Evolutionary conservation across 2,797 vertebrate species (phyloP), one percentile per base, ranked within the genome.

Genomic region (Forpus xanthops): DNA sequence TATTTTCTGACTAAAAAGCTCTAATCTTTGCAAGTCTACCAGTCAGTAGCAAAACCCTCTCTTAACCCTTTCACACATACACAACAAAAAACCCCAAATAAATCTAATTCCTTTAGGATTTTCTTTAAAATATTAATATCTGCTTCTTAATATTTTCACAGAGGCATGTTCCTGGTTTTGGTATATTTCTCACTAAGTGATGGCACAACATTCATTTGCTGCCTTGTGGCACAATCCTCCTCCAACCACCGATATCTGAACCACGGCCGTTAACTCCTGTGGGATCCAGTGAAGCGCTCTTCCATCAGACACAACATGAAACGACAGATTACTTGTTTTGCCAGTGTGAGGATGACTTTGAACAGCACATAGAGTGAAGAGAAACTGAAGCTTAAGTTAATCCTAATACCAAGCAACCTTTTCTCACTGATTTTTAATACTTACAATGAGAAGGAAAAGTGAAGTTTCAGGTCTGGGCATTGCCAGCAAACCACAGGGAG

Each of bases 401-500:
- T 62, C 70, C 86, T 55, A 21, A 44, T 21, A 12, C 60, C 83
- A 70, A 50, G 33, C 30, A 58, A 77, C 20, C 50, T 73, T 55
- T 74, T 35, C 60, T 66, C 70, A 16, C 66, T 81, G 65, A 19
- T 42, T 73, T 84, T 68, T 37, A 64, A 74, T 27, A 62, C 21
- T 28, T 45, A 55, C 74, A 65, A n/a, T 49, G 52, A 45, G 58
- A 68, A 78, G 37, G 12, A 64, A 71, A 96, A 95, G 35, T 25
- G n/a, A 72, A 86, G 11, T 72, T 87, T 56, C 15, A 17, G 56
- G 55, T 27, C 52, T 75, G 74, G 49, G n/a, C 42, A 23, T 2
- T 58, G 75, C 62, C 83, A 95, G 42, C 15, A 87, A 93, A 33
- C 64, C 41, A 75, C 90, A 71, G 71, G 70, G 77, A 95, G 77